A percentile compares a stretch with the other conserved stretches of the same genome.
Evolutionary conservation across 2,797 vertebrate species (phyloP).

Genomic region (Strix occidentalis): DNA sequence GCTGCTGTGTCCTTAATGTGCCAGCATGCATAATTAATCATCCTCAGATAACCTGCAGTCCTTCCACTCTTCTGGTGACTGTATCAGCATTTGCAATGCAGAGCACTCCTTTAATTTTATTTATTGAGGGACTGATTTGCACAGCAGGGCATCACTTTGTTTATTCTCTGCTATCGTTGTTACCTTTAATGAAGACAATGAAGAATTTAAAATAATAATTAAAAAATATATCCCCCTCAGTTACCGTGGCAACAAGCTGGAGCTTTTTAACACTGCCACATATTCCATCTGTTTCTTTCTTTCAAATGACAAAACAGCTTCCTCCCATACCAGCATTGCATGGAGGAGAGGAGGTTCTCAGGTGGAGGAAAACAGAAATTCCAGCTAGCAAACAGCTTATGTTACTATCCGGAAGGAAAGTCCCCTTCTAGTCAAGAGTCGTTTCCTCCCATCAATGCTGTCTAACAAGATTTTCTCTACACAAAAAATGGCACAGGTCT

Average conservation of each 20-base stretch:
- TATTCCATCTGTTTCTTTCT: slow-evolving; percentile 71
- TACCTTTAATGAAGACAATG: slow-evolving; percentile 74
- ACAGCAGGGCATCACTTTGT: slow-evolving; percentile 60
- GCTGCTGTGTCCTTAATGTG: background rate
- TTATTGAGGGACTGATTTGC: slow-evolving; percentile 67
- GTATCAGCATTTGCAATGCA: slow-evolving; percentile 62
- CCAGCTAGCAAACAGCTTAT: background rate
- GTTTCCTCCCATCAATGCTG: background rate
- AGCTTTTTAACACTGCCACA: slow-evolving; percentile 57
- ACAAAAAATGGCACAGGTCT: background rate
- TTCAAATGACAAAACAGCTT: slow-evolving; percentile 59
- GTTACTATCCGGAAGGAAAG: background rate
- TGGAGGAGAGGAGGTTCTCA: background rate
- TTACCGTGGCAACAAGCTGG: slow-evolving; percentile 61
- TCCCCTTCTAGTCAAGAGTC: background rate
- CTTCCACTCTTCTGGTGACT: slow-evolving; percentile 37
- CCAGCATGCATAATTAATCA: slow-evolving; percentile 31
- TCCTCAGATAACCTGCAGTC: slow-evolving; percentile 30
- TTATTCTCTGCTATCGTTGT: slow-evolving; percentile 49
- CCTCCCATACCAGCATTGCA: background rate
- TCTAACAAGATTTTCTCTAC: background rate
- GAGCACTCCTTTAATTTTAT: slow-evolving; percentile 59
- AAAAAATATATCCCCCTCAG: slow-evolving; percentile 36
- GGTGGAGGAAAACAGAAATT: background rate
- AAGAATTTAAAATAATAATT: slow-evolving; percentile 73